A percentile compares a stretch with the other conserved stretches of the same genome.
Evolutionary conservation across 2,113 vertebrate genomes (phyloP).

Genomic region (Canis aureus): DNA sequence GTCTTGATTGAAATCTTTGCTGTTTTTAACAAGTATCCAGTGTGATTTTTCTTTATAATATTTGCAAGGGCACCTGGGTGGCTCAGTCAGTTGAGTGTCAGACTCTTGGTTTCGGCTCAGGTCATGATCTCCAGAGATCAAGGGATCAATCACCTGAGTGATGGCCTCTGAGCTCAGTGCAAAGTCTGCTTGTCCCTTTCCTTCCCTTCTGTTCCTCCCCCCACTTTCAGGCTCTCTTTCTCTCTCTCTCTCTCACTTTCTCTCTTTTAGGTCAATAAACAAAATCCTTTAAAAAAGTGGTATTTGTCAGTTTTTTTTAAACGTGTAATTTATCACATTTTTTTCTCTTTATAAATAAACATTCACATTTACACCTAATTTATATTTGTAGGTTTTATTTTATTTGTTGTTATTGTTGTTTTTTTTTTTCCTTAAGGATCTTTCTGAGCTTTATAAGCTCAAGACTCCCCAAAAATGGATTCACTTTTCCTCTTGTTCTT

Average conservation of each 20-base stretch:
- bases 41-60: background rate
- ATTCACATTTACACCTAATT: background rate
- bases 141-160: background rate
- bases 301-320: background rate
- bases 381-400: background rate
- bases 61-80: background rate
- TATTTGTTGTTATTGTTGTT: background rate
- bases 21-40: background rate
- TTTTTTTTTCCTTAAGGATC: background rate
- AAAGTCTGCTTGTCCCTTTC: background rate
- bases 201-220: background rate
- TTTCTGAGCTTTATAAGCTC: background rate
- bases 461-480: background rate
- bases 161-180: background rate
- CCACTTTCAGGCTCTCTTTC: background rate
- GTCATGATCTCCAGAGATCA: background rate
- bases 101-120: background rate
- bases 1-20: background rate
- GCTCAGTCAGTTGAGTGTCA: background rate
- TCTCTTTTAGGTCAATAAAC: background rate
- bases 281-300: background rate
- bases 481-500: background rate
- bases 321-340: background rate
- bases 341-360: constrained; percentile 9
- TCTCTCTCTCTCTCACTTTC: background rate